Percentiles rank a stretch among this genome's conserved stretches.
Evolutionary conservation across 2,113 vertebrate species (phyloP).

Genomic region (Puntigrus tetrazona): DNA sequence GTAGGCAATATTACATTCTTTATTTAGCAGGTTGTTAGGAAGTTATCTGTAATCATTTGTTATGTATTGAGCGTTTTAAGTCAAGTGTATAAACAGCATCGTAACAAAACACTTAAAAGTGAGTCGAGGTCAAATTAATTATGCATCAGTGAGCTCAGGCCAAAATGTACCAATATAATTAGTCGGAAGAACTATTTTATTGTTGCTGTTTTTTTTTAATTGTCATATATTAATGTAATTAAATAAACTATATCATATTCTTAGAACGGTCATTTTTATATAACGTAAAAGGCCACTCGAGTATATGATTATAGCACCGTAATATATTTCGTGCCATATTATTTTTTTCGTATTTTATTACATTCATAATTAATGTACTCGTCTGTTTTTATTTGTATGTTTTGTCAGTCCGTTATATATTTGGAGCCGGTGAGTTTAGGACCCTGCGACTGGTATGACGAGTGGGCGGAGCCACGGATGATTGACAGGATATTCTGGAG

Average conservation of each 20-base stretch:
- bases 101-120: background rate
- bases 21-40: background rate
- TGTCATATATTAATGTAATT: background rate
- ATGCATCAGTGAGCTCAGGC: background rate
- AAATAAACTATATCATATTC: background rate
- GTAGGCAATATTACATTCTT: background rate
- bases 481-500: conserved; percentile 59
- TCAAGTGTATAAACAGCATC: background rate
- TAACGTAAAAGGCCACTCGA: background rate
- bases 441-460: conserved; percentile 43
- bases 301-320: background rate
- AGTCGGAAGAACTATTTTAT: background rate
- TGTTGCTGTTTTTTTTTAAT: background rate
- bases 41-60: background rate
- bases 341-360: background rate
- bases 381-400: background rate
- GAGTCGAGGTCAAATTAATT: background rate
- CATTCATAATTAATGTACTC: background rate
- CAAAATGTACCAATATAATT: background rate
- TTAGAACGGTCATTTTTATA: background rate
- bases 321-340: background rate
- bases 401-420: background rate
- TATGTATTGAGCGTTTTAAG: background rate
- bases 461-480: conserved; percentile 52
- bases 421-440: conserved; percentile 50